Conservation (phyloP, 2,113 vertebrate species). For the Eublepharis macularius region DNA sequence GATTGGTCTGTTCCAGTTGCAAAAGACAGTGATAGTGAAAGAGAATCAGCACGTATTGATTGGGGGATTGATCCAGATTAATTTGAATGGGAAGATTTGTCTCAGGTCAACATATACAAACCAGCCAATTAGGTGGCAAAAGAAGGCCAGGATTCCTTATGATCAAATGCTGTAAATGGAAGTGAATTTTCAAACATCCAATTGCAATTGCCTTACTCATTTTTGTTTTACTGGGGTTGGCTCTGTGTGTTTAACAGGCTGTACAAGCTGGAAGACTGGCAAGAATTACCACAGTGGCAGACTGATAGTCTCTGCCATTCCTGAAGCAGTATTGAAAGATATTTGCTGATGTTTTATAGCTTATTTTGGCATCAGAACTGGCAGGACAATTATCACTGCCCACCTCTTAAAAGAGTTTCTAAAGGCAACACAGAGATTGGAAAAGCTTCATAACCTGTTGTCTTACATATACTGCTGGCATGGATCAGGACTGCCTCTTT, state of each 20-base stretch:
- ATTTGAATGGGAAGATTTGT: not conserved
- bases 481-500: not conserved
- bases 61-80: not conserved
- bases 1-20: not conserved
- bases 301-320: not conserved
- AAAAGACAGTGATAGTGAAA: not conserved
- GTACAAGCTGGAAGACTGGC: not conserved
- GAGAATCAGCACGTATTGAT: not conserved
- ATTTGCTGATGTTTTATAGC: not conserved
- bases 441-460: too few relatives aligned
- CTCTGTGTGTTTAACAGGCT: not conserved
- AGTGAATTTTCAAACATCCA: not conserved
- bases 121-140: not conserved
- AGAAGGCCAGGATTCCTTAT: not conserved
- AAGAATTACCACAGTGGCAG: not conserved
- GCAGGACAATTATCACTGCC: not conserved
- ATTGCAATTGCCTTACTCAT: not conserved
- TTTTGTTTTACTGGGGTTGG: not conserved
- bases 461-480: too few relatives aligned
- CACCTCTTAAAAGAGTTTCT: too few relatives aligned
- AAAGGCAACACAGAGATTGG: too few relatives aligned
- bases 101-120: not conserved
- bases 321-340: not conserved
- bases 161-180: not conserved
- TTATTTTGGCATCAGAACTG: not conserved